Evolutionary conservation across 2,113 vertebrate genomes (phyloP).

Genomic region (Python bivittatus): DNA sequence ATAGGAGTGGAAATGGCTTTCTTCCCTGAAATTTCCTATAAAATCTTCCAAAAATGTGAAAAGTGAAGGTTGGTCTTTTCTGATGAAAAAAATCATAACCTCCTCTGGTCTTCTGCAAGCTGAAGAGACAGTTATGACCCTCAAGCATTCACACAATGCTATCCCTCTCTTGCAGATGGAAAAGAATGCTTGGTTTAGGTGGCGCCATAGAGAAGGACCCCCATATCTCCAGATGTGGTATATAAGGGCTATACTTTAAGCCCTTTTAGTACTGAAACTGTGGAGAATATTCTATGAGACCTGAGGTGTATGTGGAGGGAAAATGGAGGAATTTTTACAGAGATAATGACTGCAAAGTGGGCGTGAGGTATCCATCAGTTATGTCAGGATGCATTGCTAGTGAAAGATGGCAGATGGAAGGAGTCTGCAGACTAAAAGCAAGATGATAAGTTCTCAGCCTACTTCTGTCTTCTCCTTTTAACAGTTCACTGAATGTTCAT

Average conservation of each 20-base stretch:
- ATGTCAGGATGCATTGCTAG: neutral
- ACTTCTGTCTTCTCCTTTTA: neutral
- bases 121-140: neutral
- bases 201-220: neutral
- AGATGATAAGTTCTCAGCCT: slow-evolving; percentile 13
- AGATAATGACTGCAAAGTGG: neutral
- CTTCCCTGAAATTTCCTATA: neutral
- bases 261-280: neutral
- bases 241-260: neutral
- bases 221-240: neutral
- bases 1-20: neutral
- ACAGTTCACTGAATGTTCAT: neutral
- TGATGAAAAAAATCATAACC: neutral
- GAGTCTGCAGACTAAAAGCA: neutral
- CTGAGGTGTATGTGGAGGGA: neutral
- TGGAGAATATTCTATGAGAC: neutral
- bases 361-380: neutral
- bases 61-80: neutral
- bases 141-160: neutral
- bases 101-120: neutral
- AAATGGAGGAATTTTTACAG: neutral
- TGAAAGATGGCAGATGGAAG: slow-evolving; percentile 12
- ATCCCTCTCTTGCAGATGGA: neutral
- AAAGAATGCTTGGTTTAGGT: neutral
- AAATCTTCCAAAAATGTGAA: neutral